Evolutionary conservation across 2,113 vertebrate genomes (phyloP), one percentile per base, ranked within the genome.

Genomic region (Podarcis raffonei): DNA sequence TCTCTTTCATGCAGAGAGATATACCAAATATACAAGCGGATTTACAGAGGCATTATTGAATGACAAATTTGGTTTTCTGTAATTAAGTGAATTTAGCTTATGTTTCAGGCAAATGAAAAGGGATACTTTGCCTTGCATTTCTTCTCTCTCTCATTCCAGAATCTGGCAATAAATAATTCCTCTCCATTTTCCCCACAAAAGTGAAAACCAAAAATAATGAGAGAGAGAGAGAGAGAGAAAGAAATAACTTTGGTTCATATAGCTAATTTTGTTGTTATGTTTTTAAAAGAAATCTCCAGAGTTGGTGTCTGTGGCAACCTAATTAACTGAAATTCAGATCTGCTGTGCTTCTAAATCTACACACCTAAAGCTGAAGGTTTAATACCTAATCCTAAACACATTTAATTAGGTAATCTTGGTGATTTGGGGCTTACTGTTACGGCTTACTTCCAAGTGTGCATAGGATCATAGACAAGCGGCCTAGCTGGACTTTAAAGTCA

Each of bases 171-270:
- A 87, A 88, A 83, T 20, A 37, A 57, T 39, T 48, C 25, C 6
- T 76, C 15, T 69, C n/a, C 39, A 77, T 66, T 78, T 87, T 80
- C 77, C 18, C 0, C 0, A 90, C 59, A 86, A 89, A 86, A 82
- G 23, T 57, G 84, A 6, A 85, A 89, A 77, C 91, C 2, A 42
- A 91, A 76, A 85, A 59, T 89, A 95, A 88, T 30, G 25, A 37
- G 87, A 88, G 89, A 89, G 0, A 0, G 86, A 80, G 37, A 3
- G 37, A 37, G 37, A 37, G 37, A 39, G 39, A 39, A 5, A 39
- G 39, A 39, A 92, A 81, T 80, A 89, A 84, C 89, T 95, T 93
- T 87, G 89, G 92, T 81, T 96, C 89, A 89, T 84, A 83, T 15
- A 91, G 71, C 35, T 89, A 90, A 27, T 90, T 92, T 57, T 1